These are phyloP conservation scores for Athetis lepigone DNA, from an alignment of 2,888 invertebrate genomes.

Conservation along the genomic window DNA sequence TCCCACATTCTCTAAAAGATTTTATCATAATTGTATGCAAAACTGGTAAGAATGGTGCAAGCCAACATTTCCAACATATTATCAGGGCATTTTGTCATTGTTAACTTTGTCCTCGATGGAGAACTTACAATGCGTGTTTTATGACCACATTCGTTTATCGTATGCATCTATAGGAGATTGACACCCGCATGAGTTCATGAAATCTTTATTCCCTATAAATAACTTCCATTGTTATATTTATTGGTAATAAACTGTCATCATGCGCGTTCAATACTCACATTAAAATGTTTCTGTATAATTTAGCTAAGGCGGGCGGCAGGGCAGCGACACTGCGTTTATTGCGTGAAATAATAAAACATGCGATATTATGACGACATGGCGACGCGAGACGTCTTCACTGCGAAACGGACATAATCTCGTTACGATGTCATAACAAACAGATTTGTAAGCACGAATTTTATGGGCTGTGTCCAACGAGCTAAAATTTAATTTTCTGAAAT, in stretches of 20 bases:
- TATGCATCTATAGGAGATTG: constrained; percentile 68
- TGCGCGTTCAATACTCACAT: constrained; percentile 78
- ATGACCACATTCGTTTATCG: constrained; percentile 64
- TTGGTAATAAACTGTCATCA: constrained; percentile 79
- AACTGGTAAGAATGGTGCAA: neutral
- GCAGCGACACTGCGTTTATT: constrained; percentile 76
- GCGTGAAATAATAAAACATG: constrained; percentile 87
- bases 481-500: constrained; percentile 91
- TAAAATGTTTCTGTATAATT: constrained; percentile 84
- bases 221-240: constrained; percentile 80
- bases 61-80: constrained; percentile 11
- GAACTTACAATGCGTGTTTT: constrained; percentile 56
- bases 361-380: constrained; percentile 84
- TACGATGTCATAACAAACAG: constrained; percentile 91
- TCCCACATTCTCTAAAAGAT: neutral
- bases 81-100: constrained; percentile 17
- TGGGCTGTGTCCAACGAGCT: constrained; percentile 90
- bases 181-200: constrained; percentile 78
- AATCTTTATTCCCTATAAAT: constrained; percentile 77
- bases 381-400: constrained; percentile 85
- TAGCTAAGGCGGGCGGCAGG: constrained; percentile 67
- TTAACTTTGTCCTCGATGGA: constrained; percentile 51
- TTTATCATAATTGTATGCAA: neutral
- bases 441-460: constrained; percentile 90
- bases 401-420: constrained; percentile 89